These are phyloP conservation scores for Ondatra zibethicus DNA, from an alignment of 2,113 vertebrate genomes.

Conservation along the genomic window DNA sequence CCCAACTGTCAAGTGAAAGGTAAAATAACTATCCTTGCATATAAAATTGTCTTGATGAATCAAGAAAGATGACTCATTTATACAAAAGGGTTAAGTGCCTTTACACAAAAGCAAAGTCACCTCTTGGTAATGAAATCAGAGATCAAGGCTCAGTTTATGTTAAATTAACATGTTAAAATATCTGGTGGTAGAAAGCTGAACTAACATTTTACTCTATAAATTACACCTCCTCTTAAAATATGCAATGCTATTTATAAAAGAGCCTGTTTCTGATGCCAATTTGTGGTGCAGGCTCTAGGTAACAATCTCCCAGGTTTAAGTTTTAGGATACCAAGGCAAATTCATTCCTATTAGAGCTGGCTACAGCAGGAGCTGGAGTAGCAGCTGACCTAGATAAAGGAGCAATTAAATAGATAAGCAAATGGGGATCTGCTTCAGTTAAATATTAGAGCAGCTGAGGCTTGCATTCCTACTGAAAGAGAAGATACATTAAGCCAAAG, in stretches of 20 bases:
- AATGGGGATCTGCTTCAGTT: slow-evolving; percentile 43
- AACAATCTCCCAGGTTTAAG: slow-evolving; percentile 46
- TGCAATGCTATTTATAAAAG: not conserved
- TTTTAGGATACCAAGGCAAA: not conserved
- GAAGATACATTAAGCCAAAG: slow-evolving; percentile 39
- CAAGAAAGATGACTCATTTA: slow-evolving; percentile 8
- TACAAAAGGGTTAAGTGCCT: slow-evolving; percentile 1
- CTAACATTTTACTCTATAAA: slow-evolving; percentile 6
- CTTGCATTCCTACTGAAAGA: slow-evolving; percentile 26
- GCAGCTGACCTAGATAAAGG: slow-evolving; percentile 63
- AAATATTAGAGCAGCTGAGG: slow-evolving; percentile 63
- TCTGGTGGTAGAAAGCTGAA: not conserved
- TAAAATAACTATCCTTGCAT: not conserved
- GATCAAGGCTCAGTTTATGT: not conserved
- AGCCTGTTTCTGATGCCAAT: not conserved
- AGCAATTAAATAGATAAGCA: slow-evolving; percentile 58
- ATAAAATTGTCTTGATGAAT: slow-evolving; percentile 53
- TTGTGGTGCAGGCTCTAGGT: not conserved
- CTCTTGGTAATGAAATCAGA: slow-evolving; percentile 35
- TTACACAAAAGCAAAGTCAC: not conserved
- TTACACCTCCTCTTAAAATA: slow-evolving; percentile 31
- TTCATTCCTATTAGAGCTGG: slow-evolving; percentile 33
- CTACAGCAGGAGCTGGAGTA: slow-evolving; percentile 38
- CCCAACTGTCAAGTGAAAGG: slow-evolving; percentile 4
- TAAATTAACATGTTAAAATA: slow-evolving; percentile 22